phyloP scores from a whole-genome alignment of 2,888 invertebrate species.

The Gerris lacustris region DNA sequence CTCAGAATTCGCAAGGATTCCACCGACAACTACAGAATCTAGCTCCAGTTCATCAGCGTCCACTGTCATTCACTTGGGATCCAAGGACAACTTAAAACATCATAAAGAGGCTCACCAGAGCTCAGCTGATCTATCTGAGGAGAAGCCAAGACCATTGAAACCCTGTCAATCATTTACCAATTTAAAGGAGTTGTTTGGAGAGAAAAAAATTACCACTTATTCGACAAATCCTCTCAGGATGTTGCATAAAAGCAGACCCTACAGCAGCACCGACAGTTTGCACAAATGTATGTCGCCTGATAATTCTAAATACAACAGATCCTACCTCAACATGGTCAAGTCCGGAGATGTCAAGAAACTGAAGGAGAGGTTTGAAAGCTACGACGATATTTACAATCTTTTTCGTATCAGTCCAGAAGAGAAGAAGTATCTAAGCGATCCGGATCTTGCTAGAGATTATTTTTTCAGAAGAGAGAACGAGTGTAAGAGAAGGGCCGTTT shows the following conservation, averaged over 20 bases:
- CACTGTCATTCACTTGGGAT: conserved; percentile 32
- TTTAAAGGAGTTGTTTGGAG: conserved; percentile 71
- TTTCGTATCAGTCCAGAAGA: conserved; percentile 33
- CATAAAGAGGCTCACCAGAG: conserved; percentile 27
- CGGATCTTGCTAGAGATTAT: conserved; percentile 54
- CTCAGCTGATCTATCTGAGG: conserved; percentile 34
- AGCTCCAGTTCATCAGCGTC: conserved; percentile 32
- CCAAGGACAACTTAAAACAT: conserved; percentile 20
- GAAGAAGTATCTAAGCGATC: conserved; percentile 62
- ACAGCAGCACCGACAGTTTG: conserved; percentile 30
- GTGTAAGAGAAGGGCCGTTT: conserved; percentile 41
- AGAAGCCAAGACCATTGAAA: conserved; percentile 18
- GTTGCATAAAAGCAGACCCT: conserved; percentile 37
- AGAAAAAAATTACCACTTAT: conserved; percentile 41
- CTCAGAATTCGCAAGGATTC: conserved; percentile 30
- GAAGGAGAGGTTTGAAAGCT: conserved; percentile 63
- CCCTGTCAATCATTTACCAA: conserved; percentile 58
- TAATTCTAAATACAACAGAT: conserved; percentile 54
- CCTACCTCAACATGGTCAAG: conserved; percentile 56
- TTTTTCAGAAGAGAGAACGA: conserved; percentile 40
- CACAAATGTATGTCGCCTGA: conserved; percentile 43
- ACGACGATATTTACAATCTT: conserved; percentile 40
- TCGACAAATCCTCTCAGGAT: conserved; percentile 37
- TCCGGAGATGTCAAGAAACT: conserved; percentile 66
- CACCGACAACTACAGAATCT: conserved; percentile 46